A percentile compares a stretch with the other conserved stretches of the same genome.
Evolutionary conservation across 35 echinoderm and acorn worm species (phyloP).

Genomic region (Stichopus chloronotus): DNA sequence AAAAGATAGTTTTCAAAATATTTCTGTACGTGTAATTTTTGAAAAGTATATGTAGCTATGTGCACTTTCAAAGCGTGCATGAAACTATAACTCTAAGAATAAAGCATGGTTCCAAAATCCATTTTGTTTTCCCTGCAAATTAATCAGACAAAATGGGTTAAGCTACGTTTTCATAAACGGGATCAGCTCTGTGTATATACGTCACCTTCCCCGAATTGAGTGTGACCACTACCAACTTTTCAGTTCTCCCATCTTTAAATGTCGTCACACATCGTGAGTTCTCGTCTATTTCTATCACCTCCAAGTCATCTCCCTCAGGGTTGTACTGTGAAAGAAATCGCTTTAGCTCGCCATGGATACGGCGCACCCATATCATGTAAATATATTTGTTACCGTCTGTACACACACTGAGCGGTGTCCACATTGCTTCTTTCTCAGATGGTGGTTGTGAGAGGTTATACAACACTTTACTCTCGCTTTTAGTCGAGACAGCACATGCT

Average conservation of each 20-base stretch:
- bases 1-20: too few relatives aligned
- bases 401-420: background rate
- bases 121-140: too few relatives aligned
- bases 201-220: background rate
- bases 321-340: background rate
- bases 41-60: too few relatives aligned
- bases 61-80: too few relatives aligned
- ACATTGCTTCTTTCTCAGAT: background rate
- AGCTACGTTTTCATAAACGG: too few relatives aligned
- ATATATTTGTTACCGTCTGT: background rate
- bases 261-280: background rate
- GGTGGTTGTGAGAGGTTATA: background rate
- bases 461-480: background rate
- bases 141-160: too few relatives aligned
- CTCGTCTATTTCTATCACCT: background rate
- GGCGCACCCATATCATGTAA: background rate
- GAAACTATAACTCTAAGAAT: too few relatives aligned
- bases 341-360: background rate
- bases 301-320: background rate
- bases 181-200: too few relatives aligned
- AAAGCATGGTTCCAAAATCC: too few relatives aligned
- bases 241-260: background rate
- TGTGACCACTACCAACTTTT: background rate
- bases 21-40: too few relatives aligned
- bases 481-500: background rate